A percentile compares a stretch with the other conserved stretches of the same genome.
Conservation (phyloP, 2,888 invertebrate genomes). For the Plebejus argus region DNA sequence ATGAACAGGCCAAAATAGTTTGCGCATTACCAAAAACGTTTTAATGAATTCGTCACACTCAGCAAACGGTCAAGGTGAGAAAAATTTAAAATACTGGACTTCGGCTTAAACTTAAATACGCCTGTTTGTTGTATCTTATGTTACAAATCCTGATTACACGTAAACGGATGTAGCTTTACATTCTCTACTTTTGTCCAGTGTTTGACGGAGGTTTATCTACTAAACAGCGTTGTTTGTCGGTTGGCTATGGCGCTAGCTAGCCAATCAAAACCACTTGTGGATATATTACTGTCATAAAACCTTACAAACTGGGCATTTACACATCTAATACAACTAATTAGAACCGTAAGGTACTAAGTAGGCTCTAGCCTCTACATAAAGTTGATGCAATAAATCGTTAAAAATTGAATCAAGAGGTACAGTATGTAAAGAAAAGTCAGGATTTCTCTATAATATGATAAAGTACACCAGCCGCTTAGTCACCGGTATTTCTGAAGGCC, state of each 20-base stretch:
- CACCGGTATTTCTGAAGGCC: constrained; percentile 39
- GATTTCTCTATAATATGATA: constrained; percentile 26
- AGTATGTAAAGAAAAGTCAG: background rate
- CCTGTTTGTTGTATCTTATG: background rate
- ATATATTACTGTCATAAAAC: background rate
- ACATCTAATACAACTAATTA: background rate
- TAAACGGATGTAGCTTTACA: background rate
- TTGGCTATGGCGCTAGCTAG: background rate
- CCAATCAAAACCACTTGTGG: background rate
- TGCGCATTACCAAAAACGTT: background rate
- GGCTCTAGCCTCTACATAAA: background rate
- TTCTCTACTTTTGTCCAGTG: background rate
- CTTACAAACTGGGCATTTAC: background rate
- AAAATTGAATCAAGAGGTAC: background rate
- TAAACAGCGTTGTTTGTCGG: background rate
- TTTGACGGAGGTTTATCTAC: background rate
- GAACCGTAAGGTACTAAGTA: background rate
- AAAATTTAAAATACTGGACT: background rate
- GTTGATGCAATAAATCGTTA: too few relatives aligned
- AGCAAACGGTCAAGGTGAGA: constrained; percentile 15
- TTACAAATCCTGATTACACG: background rate
- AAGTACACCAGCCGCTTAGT: constrained; percentile 36
- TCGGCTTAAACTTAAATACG: background rate
- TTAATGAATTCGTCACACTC: constrained; percentile 16
- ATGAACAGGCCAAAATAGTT: background rate